Base-by-base conservation (phyloP, 1,140 invertebrate species). In the Heliconius himera region DNA sequence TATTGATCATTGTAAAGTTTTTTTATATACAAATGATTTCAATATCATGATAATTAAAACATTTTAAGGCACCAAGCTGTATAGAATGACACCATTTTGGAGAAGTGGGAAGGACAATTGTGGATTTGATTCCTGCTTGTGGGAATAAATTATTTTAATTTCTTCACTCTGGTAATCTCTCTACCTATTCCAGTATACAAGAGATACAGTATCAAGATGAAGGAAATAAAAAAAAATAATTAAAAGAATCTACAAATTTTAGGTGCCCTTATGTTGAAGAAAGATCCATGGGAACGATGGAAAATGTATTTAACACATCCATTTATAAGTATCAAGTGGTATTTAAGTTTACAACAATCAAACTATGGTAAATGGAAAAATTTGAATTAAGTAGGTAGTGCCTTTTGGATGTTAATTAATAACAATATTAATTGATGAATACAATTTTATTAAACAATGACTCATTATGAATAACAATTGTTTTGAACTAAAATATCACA, bases 221-320 rank as follows among this genome's bases (percentile, higher is more conserved):
- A 51, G 49, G 2, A 51, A 51, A 20, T 8, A 20, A 51, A 51
- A 71, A 79, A 81, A 71, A 79, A 81, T 96, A 86, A 22, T 60
- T 22, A 22, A 60, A 60, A 9, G n/a, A 18, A 56, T 56, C 54
- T 60, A 60, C n/a, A 26, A 94, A 94, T 93, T 95, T 88, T 94
- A 95, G 94, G 94, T 93, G 93, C 92, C 81, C 91, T 95, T 87
- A 95, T 95, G 94, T 92, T 95, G 93, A 95, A 94, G 87, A 93
- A 88, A 88, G 91, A 93, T 88, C 92, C 91, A 70, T 95, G 93
- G 94, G 93, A 95, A 91, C 89, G 93, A 90, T 94, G 94, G 92
- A 95, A 94, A 95, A 93, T 93, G 88, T 94, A 94, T 85, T 86
- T 95, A 83, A 92, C 85, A 70, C 94, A 95, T 89, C 94, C 93